Evolutionary conservation across 30 jellyfish, hydroid and myxozoan species (phyloP).

Genomic region (Turritopsis rubra): DNA sequence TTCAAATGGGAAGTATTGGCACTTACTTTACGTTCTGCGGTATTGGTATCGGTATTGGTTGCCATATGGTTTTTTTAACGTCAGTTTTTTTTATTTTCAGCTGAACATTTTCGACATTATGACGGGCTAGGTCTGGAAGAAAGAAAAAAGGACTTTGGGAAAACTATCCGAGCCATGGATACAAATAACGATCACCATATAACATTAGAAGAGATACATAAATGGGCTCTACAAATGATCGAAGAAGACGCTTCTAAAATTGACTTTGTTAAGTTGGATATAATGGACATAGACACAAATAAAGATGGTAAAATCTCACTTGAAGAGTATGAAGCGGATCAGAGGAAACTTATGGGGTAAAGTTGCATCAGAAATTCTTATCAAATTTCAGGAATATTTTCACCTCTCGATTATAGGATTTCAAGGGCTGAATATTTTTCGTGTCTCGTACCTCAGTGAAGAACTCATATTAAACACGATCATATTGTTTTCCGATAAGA

Average conservation of each 20-base stretch:
- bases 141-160: background rate
- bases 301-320: background rate
- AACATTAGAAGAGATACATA: background rate
- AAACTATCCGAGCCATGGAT: background rate
- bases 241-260: conserved; percentile 1
- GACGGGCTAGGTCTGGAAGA: background rate
- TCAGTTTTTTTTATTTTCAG: background rate
- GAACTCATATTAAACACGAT: too few species aligned
- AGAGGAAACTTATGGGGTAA: conserved; percentile 5
- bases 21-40: too few species aligned
- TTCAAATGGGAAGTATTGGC: too few species aligned
- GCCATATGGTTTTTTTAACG: too few species aligned
- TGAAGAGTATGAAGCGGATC: background rate
- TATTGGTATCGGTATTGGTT: too few species aligned
- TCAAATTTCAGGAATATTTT: background rate
- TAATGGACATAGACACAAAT: background rate
- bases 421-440: background rate
- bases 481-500: background rate
- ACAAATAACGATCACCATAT: background rate
- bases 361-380: background rate
- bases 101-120: background rate
- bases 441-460: too few species aligned
- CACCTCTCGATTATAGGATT: background rate
- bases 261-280: conserved; percentile 1
- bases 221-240: background rate